Conservation (phyloP, 2,888 invertebrate species). For the Diadegma fenestrale region DNA sequence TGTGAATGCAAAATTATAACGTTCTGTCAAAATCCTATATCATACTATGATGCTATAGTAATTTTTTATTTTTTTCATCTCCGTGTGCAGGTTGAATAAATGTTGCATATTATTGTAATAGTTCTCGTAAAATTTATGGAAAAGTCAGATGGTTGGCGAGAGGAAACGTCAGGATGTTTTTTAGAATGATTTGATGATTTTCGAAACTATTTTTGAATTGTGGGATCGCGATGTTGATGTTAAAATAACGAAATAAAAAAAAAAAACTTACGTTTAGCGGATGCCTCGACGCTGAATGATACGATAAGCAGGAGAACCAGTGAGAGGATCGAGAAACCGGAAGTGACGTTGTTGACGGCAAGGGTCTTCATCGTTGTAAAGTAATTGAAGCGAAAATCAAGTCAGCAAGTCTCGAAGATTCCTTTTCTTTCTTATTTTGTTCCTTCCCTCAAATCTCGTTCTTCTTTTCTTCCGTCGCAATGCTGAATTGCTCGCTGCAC, state of each 20-base stretch:
- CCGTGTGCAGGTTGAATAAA: neutral
- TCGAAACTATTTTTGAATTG: neutral
- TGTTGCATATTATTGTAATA: neutral
- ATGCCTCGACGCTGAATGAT: conserved; percentile 70
- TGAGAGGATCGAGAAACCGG: conserved; percentile 65
- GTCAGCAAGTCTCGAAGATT: conserved; percentile 5
- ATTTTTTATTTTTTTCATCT: too few species aligned
- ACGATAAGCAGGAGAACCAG: conserved; percentile 71
- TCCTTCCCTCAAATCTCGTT: neutral
- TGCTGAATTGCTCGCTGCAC: neutral
- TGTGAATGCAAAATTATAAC: too few species aligned
- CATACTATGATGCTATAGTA: too few species aligned
- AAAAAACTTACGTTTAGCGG: conserved; percentile 78
- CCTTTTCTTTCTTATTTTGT: neutral
- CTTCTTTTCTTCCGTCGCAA: conserved; percentile 4
- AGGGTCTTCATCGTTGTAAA: conserved; percentile 55
- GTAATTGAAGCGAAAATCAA: conserved; percentile 10
- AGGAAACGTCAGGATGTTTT: neutral
- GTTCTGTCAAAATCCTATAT: too few species aligned
- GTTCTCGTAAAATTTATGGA: neutral
- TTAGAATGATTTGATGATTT: too few species aligned
- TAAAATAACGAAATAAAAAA: neutral
- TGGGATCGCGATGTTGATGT: neutral
- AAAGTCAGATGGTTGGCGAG: neutral
- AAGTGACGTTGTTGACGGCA: conserved; percentile 59